These are phyloP conservation scores for Eristalinus sepulchralis DNA, from an alignment of 2,888 invertebrate genomes.

Conservation along the genomic window DNA sequence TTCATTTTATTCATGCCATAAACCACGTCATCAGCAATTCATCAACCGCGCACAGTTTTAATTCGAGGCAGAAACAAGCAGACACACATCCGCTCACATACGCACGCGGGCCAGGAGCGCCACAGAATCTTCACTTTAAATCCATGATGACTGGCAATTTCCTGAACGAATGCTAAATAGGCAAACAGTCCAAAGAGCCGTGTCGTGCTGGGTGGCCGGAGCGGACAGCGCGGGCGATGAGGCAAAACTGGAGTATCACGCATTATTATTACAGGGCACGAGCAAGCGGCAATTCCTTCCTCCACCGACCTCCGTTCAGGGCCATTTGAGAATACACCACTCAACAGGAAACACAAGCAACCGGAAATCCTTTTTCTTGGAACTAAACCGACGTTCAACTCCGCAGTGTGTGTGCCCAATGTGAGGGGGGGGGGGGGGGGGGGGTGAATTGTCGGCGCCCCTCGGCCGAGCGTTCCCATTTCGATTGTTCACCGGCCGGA, in stretches of 20 bases:
- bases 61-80: not conserved
- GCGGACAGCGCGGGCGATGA: not conserved
- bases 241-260: slow-evolving; percentile 25
- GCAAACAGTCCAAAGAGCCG: not conserved
- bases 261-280: slow-evolving; percentile 34
- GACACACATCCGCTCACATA: not conserved
- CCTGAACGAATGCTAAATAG: slow-evolving; percentile 46
- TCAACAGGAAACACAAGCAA: slow-evolving; percentile 32
- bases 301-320: not conserved
- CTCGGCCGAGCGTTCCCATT: slow-evolving; percentile 9
- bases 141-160: slow-evolving; percentile 57
- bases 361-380: slow-evolving; percentile 54
- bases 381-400: slow-evolving; percentile 16
- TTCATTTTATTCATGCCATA: slow-evolving; percentile 30
- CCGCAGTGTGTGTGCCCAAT: not conserved
- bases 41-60: slow-evolving; percentile 6
- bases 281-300: not conserved
- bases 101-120: not conserved
- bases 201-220: not conserved
- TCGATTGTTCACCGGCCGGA: slow-evolving; percentile 43
- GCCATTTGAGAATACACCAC: slow-evolving; percentile 9
- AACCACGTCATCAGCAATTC: slow-evolving; percentile 38
- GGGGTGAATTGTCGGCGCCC: not conserved
- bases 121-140: slow-evolving; percentile 52
- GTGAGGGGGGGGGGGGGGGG: not conserved